Conservation (phyloP, 2,888 invertebrate species). For the Emesis russula region DNA sequence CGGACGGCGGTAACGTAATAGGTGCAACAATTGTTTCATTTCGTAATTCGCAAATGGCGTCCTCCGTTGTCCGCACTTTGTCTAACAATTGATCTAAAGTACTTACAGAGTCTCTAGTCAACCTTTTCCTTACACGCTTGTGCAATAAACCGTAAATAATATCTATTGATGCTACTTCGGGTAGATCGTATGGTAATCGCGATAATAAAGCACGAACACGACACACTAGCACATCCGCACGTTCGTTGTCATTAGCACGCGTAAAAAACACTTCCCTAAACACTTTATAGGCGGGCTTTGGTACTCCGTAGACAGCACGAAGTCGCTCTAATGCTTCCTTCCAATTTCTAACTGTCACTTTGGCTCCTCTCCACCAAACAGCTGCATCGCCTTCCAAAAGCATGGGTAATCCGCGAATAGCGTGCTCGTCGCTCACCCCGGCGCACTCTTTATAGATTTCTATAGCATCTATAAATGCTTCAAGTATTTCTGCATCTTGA, state of each 20-base stretch:
- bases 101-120: neutral
- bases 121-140: neutral
- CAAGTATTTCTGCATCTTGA: constrained; percentile 46
- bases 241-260: constrained; percentile 20
- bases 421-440: constrained; percentile 61
- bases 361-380: constrained; percentile 60
- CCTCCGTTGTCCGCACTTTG: neutral
- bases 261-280: constrained; percentile 37
- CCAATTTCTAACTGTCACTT: constrained; percentile 40
- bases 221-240: constrained; percentile 41
- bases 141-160: constrained; percentile 24
- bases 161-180: neutral
- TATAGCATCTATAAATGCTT: constrained; percentile 67
- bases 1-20: neutral
- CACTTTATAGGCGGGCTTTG: constrained; percentile 54
- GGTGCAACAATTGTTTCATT: neutral
- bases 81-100: neutral
- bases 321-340: constrained; percentile 45
- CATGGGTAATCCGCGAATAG: constrained; percentile 66
- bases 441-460: constrained; percentile 68
- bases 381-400: constrained; percentile 58
- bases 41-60: neutral
- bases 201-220: constrained; percentile 31
- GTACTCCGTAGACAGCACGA: constrained; percentile 56
- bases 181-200: constrained; percentile 23